Base-by-base conservation (phyloP, 1,140 invertebrate genomes). In the Drosophila orosa region DNA sequence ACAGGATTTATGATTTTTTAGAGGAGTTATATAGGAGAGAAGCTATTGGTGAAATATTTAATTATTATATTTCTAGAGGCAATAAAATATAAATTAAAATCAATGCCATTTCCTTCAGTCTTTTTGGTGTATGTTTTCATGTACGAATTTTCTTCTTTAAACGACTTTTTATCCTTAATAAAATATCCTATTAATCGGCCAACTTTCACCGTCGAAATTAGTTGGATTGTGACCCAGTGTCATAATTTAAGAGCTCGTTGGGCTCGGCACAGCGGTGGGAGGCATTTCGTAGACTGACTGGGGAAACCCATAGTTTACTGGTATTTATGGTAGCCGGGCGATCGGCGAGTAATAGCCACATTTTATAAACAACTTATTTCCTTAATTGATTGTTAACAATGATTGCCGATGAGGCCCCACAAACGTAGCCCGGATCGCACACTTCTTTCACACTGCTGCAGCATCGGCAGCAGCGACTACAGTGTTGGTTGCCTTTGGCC, bases 281-380 rank as follows among this genome's bases (percentile, higher is more conserved):
- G 67, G 66, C 59, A 65, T 48, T 58, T 22, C 17, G 39, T 6
- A 4, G 42, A 31, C 6, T 25, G 27, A n/a, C 42, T 24, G 77
- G 55, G 52, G 62, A 66, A 82, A 83, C 66, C 66, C 60, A 79
- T 81, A 81, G 57, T 74, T 86, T 82, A 44, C 44, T 55, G 61
- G 39, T 83, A 86, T 86, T 86, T 86, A 86, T 86, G 83, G 72
- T 77, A 76, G 76, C 50, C 27, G 24, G 58, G 42, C 77, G 80
- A 74, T 79, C 66, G 57, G 47, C 69, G 58, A 62, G 83, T 87
- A 87, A 87, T 89, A 80, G 84, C 84, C 83, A 89, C 85, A 90
- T 90, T 90, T 90, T 90, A 87, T 90, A 86, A 90, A 90, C 87
- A 90, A 90, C 87, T 90, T 90, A 90, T 90, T 90, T 90, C 80